Evolutionary conservation across 2,888 invertebrate genomes (phyloP), one percentile per base, ranked within the genome.

Genomic region (Andrena minutula): DNA sequence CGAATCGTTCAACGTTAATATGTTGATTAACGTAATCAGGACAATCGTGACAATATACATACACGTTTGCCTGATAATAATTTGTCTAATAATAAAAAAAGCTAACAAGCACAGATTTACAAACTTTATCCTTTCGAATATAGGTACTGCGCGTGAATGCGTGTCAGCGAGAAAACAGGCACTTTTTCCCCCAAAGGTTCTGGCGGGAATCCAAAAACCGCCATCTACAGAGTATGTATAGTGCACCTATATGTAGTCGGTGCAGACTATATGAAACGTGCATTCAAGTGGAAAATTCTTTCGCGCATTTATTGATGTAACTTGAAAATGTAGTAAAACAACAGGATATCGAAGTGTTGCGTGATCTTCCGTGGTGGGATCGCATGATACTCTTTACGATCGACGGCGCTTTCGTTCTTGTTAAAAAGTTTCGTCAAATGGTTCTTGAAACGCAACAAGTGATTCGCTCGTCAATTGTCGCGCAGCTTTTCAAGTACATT

Each of bases 181-280:
- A 30, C 23, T 32, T 73, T 81, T 74, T 32, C 80, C 61, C 20
- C n/a, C n/a, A n/a, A n/a, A 60, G 71, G 70, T 70, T 79, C 80
- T 82, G 80, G 82, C 77, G 77, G 76, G 3, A 64, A 28, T 53
- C 28, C 6, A 6, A 12, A 10, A 28, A 58, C 28, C 32, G 76
- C 64, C 73, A 69, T 66, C 81, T 76, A 63, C 6, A 47, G 28
- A 35, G n/a, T n/a, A n/a, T n/a, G n/a, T n/a, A n/a, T n/a, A n/a
- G n/a, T n/a, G n/a, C n/a, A n/a, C n/a, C n/a, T n/a, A n/a, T n/a
- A n/a, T n/a, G n/a, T n/a, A n/a, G n/a, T n/a, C n/a, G n/a, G n/a
- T n/a, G n/a, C n/a, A n/a, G n/a, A n/a, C n/a, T n/a, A n/a, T n/a
- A n/a, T n/a, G n/a, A n/a, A n/a, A n/a, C n/a, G n/a, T n/a, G n/a